Evolutionary conservation across 2,797 vertebrate species (phyloP), one percentile per base, ranked within the genome.

Genomic region (Garrulus glandarius): DNA sequence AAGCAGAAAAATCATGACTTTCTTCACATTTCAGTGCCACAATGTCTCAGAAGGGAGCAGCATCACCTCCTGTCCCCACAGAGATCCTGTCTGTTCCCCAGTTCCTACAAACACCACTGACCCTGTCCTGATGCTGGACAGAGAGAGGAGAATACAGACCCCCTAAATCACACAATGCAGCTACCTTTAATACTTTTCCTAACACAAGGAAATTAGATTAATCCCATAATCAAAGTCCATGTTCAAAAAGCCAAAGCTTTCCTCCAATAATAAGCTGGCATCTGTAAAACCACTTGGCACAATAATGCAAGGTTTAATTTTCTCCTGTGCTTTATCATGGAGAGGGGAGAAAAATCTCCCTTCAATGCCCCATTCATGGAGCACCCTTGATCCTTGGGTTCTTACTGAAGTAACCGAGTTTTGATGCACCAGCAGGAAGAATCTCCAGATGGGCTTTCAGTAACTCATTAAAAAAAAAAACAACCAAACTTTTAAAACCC

Each of bases 391-490:
- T 89, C 64, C 59, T 30, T 68, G 17, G 49, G 47, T 63, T 81
- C 29, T 47, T 57, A 77, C 2, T 67, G 24, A 76, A 89, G 77
- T 65, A 43, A 67, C 63, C 49, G 47, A 64, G 84, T 93, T 57
- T 36, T 85, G 86, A 68, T 56, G 49, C 27, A 89, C n/a, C 41
- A 61, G 56, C 34, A 81, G 32, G 39, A 85, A 87, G 15, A 26
- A 47, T 49, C 81, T 93, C 91, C 92, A 79, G 93, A 96, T 39
- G 49, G 12, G 43, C 77, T 94, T 95, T 93, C 69, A 94, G 50
- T 56, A 87, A 96, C 65, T 78, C 87, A 43, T 88, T 96, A 56
- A 5, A 23, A 43, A 74, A 95, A 96, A 20, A 4, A 46, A 30
- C n/a, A n/a, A n/a, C n/a, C n/a, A n/a, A 23, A 46, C 26, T 34